These are phyloP conservation scores for Drosophila macrospina DNA, from an alignment of 2,888 invertebrate genomes.

Conservation along the genomic window DNA sequence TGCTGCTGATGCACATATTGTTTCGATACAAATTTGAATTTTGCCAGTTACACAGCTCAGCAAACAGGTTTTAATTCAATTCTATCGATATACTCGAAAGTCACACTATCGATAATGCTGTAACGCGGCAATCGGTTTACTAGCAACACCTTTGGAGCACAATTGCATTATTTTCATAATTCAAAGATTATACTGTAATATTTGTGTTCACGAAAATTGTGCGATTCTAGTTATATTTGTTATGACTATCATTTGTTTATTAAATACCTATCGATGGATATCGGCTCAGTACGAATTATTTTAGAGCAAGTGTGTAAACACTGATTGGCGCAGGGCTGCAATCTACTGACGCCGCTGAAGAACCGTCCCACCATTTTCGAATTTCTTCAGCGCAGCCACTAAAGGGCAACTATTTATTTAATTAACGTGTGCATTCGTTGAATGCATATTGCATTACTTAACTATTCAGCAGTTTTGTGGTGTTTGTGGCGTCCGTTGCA, in stretches of 20 bases:
- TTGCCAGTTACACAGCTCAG: background rate
- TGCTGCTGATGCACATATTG: background rate
- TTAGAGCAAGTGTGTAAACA: slow-evolving; percentile 9
- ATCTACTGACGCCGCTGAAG: slow-evolving; percentile 20
- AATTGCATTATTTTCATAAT: background rate
- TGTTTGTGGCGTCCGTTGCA: background rate
- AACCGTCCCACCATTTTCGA: slow-evolving; percentile 45
- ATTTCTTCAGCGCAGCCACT: slow-evolving; percentile 12
- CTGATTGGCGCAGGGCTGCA: slow-evolving; percentile 6
- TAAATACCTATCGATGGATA: background rate
- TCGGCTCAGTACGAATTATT: background rate
- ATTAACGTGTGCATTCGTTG: background rate
- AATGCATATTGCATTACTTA: background rate
- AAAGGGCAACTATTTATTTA: background rate
- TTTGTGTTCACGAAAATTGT: background rate
- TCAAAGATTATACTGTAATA: background rate
- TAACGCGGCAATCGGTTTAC: background rate
- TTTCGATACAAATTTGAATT: background rate
- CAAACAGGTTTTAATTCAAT: background rate
- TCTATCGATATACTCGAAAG: background rate
- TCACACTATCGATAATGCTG: background rate
- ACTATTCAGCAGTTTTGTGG: background rate
- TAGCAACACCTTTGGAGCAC: background rate
- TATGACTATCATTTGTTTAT: background rate
- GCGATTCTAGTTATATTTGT: background rate